These are phyloP conservation scores for Lissonota sp. DNA, from an alignment of 2,888 invertebrate genomes.

Conservation along the genomic window DNA sequence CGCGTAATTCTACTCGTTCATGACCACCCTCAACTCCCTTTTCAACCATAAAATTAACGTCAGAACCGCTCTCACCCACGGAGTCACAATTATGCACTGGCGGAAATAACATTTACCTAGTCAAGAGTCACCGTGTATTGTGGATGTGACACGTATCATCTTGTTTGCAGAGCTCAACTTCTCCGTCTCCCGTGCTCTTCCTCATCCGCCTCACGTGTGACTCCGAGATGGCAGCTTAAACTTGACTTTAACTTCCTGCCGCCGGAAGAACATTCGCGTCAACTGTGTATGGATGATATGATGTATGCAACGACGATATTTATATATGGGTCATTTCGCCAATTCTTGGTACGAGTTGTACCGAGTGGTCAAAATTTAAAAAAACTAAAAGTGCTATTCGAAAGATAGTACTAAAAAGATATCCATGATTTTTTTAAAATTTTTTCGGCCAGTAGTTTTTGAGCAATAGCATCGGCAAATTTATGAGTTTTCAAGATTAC, in stretches of 20 bases:
- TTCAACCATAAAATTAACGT: slow-evolving; percentile 74
- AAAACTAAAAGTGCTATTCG: too few species aligned
- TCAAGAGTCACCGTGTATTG: slow-evolving; percentile 73
- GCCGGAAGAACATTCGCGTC: slow-evolving; percentile 67
- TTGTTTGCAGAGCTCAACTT: slow-evolving; percentile 74
- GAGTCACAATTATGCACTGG: slow-evolving; percentile 80
- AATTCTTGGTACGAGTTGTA: too few species aligned
- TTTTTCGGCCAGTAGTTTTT: too few species aligned
- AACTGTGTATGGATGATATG: slow-evolving; percentile 54
- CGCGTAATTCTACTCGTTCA: slow-evolving; percentile 39
- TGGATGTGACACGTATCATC: slow-evolving; percentile 83
- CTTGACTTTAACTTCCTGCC: slow-evolving; percentile 75
- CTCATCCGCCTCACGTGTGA: slow-evolving; percentile 36
- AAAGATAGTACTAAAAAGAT: too few species aligned
- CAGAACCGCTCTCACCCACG: slow-evolving; percentile 71
- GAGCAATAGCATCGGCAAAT: too few species aligned
- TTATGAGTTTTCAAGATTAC: too few species aligned
- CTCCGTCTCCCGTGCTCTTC: slow-evolving; percentile 71
- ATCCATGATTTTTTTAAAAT: too few species aligned
- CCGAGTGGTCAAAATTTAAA: too few species aligned
- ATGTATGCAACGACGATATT: too few species aligned
- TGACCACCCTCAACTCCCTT: slow-evolving; percentile 54
- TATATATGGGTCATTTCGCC: too few species aligned
- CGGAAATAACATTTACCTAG: slow-evolving; percentile 81
- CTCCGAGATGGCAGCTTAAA: slow-evolving; percentile 74